Evolutionary conservation across 2,113 vertebrate genomes (phyloP), one percentile per base, ranked within the genome.

Genomic region (Actenoides hombroni): DNA sequence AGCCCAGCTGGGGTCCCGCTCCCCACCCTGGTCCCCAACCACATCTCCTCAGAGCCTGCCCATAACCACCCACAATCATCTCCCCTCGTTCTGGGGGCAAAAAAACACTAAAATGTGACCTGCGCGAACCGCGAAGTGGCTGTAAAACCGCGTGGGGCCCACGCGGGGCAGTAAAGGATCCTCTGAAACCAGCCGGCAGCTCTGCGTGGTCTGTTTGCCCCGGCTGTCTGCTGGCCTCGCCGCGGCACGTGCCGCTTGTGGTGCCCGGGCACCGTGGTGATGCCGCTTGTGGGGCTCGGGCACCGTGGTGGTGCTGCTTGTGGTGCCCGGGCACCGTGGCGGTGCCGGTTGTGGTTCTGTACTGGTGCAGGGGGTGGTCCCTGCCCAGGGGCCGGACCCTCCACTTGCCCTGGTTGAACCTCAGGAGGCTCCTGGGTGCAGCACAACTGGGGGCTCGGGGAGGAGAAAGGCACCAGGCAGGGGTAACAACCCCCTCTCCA

Each of bases 101-200:
- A 24, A 26, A 51, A 97, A 89, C 97, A 97, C 97, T 96, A 95
- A 96, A 92, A 24, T 71, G 59, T 14, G 28, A 61, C 26, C 10
- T 94, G 93, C 93, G 90, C 37, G 68, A 86, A 76, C 51, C 11
- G 9, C 14, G 0, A 49, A 86, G 96, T n/a, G 92, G 95, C 81
- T 90, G 94, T 97, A 86, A 85, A 74, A 90, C 51, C 40, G 13
- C 26, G 75, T 86, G 48, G 87, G 67, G 46, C 19, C 61, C 78
- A 20, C 48, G 87, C 84, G 39, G 17, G 91, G 82, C 94, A 97
- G 96, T 97, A 97, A 97, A 97, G 69, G 92, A 94, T 91, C 84
- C 69, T 83, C 49, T 88, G 57, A 90, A 95, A 84, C 39, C 90
- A 86, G 84, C 80, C 5, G 5, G 40, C 49, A 82, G 60, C 93